Conservation (phyloP, 2,888 invertebrate genomes). For the Calameuta filiformis region DNA sequence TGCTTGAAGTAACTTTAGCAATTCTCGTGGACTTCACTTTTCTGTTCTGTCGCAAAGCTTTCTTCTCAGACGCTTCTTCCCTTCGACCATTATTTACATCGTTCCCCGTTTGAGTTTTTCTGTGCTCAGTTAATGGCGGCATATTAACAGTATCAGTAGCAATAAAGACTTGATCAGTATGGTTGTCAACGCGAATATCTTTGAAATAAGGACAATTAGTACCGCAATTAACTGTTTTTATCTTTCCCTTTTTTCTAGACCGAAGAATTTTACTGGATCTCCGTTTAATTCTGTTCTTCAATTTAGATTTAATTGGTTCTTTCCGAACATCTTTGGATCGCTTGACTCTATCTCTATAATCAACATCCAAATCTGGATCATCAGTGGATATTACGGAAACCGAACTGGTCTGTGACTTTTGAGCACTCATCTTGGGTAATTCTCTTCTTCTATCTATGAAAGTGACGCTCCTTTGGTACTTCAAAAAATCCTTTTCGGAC, state of each 20-base stretch:
- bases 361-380: neutral
- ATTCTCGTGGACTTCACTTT: neutral
- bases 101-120: neutral
- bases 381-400: neutral
- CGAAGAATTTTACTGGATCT: neutral
- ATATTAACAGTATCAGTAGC: neutral
- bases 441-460: neutral
- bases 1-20: neutral
- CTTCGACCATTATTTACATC: neutral
- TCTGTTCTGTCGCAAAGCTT: neutral
- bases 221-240: neutral
- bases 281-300: neutral
- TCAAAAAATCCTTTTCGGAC: neutral
- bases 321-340: neutral
- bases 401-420: neutral
- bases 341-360: neutral
- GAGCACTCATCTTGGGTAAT: neutral
- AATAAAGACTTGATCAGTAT: neutral
- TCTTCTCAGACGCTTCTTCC: neutral
- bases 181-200: neutral
- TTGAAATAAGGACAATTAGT: neutral
- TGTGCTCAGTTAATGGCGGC: neutral
- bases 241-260: neutral
- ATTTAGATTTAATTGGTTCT: neutral
- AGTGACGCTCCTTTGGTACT: neutral